Percentiles rank a stretch among this genome's conserved stretches.
Evolutionary conservation across 2,113 vertebrate species (phyloP).

Genomic region (Colistium nudipinnis): DNA sequence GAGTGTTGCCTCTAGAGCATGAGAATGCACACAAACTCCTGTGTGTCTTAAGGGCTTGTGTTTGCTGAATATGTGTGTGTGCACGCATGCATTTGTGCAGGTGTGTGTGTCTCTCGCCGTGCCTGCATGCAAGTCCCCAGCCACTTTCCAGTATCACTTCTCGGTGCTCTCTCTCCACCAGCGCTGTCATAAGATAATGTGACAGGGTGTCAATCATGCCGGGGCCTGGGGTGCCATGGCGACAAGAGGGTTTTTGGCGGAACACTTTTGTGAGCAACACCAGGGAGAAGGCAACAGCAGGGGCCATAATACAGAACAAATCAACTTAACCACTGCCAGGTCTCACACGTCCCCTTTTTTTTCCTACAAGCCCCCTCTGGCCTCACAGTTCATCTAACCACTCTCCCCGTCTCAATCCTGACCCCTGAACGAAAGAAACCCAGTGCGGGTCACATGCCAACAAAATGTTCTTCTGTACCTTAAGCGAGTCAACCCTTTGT

Average conservation of each 20-base stretch:
- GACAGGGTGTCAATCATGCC: slow-evolving; percentile 77
- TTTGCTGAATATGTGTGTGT: slow-evolving; percentile 43
- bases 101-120: slow-evolving; percentile 5
- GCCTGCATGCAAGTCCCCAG: slow-evolving; percentile 57
- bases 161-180: slow-evolving; percentile 57
- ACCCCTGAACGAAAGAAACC: slow-evolving; percentile 40
- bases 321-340: slow-evolving; percentile 49
- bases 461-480: slow-evolving; percentile 52
- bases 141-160: slow-evolving; percentile 69
- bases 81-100: slow-evolving; percentile 29
- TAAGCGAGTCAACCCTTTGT: slow-evolving; percentile 47
- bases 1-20: slow-evolving; percentile 47
- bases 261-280: slow-evolving; percentile 74
- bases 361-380: slow-evolving; percentile 37
- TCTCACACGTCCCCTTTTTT: slow-evolving; percentile 50
- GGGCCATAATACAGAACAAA: slow-evolving; percentile 49
- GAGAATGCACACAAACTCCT: slow-evolving; percentile 33
- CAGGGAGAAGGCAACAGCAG: slow-evolving; percentile 74
- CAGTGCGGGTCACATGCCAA: slow-evolving; percentile 48
- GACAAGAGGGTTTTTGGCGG: slow-evolving; percentile 68
- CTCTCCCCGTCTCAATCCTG: slow-evolving; percentile 39
- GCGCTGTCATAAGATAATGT: slow-evolving; percentile 73
- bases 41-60: slow-evolving; percentile 44
- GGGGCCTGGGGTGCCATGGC: slow-evolving; percentile 66
- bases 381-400: slow-evolving; percentile 28